Conservation (phyloP, 2,113 vertebrate species). For the Ameiurus melas region DNA sequence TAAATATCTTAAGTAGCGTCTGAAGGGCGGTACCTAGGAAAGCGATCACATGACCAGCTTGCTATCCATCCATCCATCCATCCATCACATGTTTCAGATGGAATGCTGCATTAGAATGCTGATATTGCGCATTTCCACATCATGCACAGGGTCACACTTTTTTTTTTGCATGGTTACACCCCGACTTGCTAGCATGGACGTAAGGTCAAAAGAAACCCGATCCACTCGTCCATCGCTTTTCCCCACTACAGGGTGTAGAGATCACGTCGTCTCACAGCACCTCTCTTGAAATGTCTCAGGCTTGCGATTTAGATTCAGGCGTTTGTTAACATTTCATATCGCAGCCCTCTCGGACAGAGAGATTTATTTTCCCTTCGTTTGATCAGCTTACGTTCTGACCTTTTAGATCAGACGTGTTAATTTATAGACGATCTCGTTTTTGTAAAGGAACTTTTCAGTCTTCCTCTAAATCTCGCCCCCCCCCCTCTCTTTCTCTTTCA, state of each 20-base stretch:
- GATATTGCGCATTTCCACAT: too few relatives aligned
- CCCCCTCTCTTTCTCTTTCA: not conserved
- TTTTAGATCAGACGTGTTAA: not conserved
- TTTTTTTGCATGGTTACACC: not conserved
- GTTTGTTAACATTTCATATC: not conserved
- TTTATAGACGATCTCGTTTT: not conserved
- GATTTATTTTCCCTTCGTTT: not conserved
- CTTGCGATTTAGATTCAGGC: not conserved
- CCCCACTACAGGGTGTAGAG: not conserved
- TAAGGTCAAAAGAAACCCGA: not conserved
- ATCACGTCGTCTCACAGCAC: not conserved
- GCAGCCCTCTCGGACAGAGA: not conserved
- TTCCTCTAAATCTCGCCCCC: not conserved
- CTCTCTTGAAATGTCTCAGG: not conserved
- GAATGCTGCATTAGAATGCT: not conserved
- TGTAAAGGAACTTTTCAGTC: constrained; percentile 1
- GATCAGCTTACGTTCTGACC: constrained; percentile 13
- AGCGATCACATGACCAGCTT: too few relatives aligned
- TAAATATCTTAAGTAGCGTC: too few relatives aligned
- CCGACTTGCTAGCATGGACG: not conserved
- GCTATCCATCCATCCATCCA: too few relatives aligned
- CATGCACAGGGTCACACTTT: not conserved
- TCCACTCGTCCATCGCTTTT: not conserved
- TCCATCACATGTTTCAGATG: too few relatives aligned
- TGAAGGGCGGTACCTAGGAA: too few relatives aligned